A percentile compares a stretch with the other conserved stretches of the same genome.
Evolutionary conservation across 2,113 vertebrate species (phyloP).

Genomic region (Perca fluviatilis): DNA sequence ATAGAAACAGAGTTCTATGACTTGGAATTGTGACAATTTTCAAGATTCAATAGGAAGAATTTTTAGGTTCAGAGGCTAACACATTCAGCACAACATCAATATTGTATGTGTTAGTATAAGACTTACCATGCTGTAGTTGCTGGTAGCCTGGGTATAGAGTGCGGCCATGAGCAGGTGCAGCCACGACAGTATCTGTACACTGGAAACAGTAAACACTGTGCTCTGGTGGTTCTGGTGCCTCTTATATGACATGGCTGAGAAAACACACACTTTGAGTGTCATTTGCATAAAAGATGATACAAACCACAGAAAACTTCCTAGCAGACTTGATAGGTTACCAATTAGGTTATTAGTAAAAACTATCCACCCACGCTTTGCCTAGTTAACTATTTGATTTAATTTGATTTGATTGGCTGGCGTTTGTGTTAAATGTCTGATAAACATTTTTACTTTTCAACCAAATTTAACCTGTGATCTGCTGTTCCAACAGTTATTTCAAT

Average conservation of each 20-base stretch:
- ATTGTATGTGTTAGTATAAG: neutral
- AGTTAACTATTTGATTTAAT: neutral
- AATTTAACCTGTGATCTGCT: neutral
- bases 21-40: neutral
- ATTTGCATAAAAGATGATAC: constrained; percentile 31
- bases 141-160: neutral
- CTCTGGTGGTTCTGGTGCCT: constrained; percentile 35
- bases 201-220: constrained; percentile 66
- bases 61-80: neutral
- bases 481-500: neutral
- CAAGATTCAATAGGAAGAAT: neutral
- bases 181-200: constrained; percentile 31
- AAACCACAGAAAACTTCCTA: neutral
- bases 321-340: neutral
- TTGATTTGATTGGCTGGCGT: neutral
- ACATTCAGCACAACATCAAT: neutral
- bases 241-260: neutral
- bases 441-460: neutral
- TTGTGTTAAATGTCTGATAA: neutral
- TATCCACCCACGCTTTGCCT: neutral
- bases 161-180: constrained; percentile 19
- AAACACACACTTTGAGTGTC: neutral
- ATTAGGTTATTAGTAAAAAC: too few species aligned
- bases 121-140: constrained; percentile 68
- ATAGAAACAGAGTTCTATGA: neutral